Evolutionary conservation across 2,113 vertebrate species (phyloP).

Genomic region (Ia io): DNA sequence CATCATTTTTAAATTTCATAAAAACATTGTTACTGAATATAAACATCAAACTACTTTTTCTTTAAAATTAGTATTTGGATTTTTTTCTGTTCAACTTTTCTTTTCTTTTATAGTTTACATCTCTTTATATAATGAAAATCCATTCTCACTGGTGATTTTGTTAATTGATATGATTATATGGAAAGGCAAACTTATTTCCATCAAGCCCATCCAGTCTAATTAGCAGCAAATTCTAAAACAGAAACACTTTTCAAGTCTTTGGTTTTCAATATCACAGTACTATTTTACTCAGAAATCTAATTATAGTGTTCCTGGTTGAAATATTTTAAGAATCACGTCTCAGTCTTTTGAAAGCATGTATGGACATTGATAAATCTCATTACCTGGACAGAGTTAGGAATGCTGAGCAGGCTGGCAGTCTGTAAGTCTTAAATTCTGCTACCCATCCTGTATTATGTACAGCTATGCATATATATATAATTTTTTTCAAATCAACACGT

Average conservation of each 20-base stretch:
- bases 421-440: conserved; percentile 31
- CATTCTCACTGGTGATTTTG: not conserved
- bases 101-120: not conserved
- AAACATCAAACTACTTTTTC: not conserved
- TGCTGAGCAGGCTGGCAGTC: conserved; percentile 36
- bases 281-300: not conserved
- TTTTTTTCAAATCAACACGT: conserved; percentile 30
- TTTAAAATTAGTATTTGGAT: not conserved
- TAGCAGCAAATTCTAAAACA: not conserved
- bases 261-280: not conserved
- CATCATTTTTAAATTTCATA: not conserved
- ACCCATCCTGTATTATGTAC: not conserved
- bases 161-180: not conserved
- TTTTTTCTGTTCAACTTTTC: not conserved
- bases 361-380: conserved; percentile 6
- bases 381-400: conserved; percentile 74
- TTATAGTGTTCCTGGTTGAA: not conserved
- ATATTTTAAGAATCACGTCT: conserved; percentile 11
- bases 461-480: not conserved
- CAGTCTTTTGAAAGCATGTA: not conserved
- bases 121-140: not conserved
- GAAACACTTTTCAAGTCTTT: not conserved
- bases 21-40: not conserved
- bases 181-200: not conserved
- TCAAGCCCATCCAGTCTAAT: not conserved